phyloP scores from a whole-genome alignment of 2,113 vertebrate species.

The Circaetus gallicus region DNA sequence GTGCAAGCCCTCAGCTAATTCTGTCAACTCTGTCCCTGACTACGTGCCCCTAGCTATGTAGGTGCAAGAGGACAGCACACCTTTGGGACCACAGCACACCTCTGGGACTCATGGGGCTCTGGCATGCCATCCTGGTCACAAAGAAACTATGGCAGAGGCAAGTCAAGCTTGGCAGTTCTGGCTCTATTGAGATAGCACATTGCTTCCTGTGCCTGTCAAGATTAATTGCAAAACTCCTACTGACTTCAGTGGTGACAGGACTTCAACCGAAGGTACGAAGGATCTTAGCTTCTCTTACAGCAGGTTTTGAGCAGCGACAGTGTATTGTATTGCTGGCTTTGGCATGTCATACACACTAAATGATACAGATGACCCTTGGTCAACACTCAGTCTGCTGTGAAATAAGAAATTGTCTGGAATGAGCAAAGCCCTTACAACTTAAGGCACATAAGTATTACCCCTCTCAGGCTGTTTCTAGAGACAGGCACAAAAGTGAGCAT shows the following conservation, averaged over 20 bases:
- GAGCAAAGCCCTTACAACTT: background rate
- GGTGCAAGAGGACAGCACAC: background rate
- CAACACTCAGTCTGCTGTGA: background rate
- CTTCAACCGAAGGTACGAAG: fast-evolving
- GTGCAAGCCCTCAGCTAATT: background rate
- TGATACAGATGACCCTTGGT: background rate
- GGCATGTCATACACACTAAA: background rate
- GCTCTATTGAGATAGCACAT: background rate
- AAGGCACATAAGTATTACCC: background rate
- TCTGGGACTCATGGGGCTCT: background rate
- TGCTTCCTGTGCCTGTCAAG: background rate
- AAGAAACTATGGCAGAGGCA: background rate
- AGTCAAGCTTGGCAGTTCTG: background rate
- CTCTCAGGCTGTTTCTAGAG: background rate
- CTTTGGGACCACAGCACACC: background rate
- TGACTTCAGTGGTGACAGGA: background rate
- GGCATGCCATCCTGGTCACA: background rate
- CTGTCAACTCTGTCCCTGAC: background rate
- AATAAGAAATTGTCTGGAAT: background rate
- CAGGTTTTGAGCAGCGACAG: background rate
- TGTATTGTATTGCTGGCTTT: background rate
- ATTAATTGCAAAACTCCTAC: background rate
- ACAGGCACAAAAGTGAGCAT: background rate
- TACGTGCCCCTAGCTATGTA: background rate
- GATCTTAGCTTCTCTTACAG: background rate